A percentile compares a stretch with the other conserved stretches of the same genome.
These are phyloP conservation scores for Antedon mediterranea DNA, from an alignment of 53 echinoderm and acorn worm species.

Conservation along the genomic window DNA sequence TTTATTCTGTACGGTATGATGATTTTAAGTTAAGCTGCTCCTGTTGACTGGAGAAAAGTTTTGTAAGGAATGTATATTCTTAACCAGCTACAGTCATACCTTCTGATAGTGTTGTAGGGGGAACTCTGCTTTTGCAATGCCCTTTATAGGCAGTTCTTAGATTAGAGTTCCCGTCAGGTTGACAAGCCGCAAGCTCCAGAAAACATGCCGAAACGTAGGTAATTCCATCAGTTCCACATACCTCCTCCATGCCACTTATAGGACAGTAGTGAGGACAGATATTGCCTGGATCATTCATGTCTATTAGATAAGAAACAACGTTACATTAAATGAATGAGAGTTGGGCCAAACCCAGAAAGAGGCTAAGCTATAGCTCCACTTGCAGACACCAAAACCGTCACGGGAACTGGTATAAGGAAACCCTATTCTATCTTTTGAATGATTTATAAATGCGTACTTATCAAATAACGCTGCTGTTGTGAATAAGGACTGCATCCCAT, in stretches of 20 bases:
- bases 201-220: neutral
- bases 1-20: no score
- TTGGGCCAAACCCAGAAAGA: no score
- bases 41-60: no score
- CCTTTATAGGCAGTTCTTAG: neutral
- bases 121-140: neutral
- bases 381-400: no score
- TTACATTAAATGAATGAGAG: neutral
- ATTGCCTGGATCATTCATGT: neutral
- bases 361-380: no score
- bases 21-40: no score
- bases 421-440: no score
- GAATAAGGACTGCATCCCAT: neutral
- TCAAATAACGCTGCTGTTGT: neutral
- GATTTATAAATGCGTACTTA: neutral
- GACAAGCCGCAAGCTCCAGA: neutral
- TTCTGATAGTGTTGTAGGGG: neutral
- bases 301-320: neutral
- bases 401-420: no score
- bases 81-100: neutral
- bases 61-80: no score
- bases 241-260: neutral
- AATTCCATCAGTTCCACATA: neutral
- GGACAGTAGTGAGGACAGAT: neutral
- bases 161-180: neutral